Evolutionary conservation across 2,888 invertebrate species (phyloP).

Genomic region (Ferdinandea cuprea): DNA sequence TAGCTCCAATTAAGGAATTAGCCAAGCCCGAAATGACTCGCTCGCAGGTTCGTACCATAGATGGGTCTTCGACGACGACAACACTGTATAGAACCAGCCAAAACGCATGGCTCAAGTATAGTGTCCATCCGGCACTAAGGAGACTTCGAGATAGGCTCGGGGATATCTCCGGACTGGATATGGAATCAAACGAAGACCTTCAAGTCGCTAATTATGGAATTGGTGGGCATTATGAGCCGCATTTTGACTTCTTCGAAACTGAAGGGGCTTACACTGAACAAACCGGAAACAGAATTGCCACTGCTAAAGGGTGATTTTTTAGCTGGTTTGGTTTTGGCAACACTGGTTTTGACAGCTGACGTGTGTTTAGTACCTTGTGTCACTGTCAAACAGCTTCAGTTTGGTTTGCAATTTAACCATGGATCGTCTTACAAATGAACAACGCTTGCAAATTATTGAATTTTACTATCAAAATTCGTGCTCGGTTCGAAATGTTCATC

Average conservation of each 20-base stretch:
- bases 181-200: constrained; percentile 85
- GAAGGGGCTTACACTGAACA: constrained; percentile 80
- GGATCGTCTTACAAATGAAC: no score
- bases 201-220: constrained; percentile 89
- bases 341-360: no score
- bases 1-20: constrained; percentile 84
- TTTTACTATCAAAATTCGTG: no score
- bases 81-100: constrained; percentile 89
- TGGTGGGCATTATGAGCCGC: constrained; percentile 87
- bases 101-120: constrained; percentile 84
- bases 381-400: no score
- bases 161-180: constrained; percentile 84
- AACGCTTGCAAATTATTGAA: no score
- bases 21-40: constrained; percentile 84
- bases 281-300: constrained; percentile 96
- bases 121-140: constrained; percentile 66
- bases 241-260: constrained; percentile 86
- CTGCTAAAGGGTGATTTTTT: no score
- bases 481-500: no score
- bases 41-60: constrained; percentile 89
- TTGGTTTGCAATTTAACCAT: no score
- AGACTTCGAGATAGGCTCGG: constrained; percentile 85
- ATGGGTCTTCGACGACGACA: constrained; percentile 91
- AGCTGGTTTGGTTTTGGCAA: no score
- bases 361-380: no score